Percentiles rank a stretch among this genome's conserved stretches.
Evolutionary conservation across 2,113 vertebrate genomes (phyloP).

Genomic region (Rhinolophus ferrumequinum): DNA sequence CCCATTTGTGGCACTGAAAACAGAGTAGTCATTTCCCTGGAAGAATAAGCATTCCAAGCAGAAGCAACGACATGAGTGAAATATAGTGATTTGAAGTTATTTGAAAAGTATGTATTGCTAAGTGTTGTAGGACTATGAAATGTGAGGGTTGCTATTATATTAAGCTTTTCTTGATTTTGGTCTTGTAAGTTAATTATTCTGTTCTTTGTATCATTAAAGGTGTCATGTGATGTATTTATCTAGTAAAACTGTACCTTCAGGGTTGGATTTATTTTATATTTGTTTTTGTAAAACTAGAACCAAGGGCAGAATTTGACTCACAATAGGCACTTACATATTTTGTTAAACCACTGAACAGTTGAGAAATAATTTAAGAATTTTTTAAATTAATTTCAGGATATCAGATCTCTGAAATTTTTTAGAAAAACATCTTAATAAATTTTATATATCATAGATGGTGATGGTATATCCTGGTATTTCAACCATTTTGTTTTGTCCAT

Average conservation of each 20-base stretch:
- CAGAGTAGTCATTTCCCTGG: slow-evolving; percentile 2
- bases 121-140: neutral
- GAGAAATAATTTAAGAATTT: neutral
- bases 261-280: neutral
- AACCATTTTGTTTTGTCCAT: neutral
- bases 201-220: neutral
- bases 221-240: neutral
- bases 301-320: neutral
- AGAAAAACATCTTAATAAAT: neutral
- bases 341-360: neutral
- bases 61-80: neutral
- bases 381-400: neutral
- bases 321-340: neutral
- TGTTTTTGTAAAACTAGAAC: neutral
- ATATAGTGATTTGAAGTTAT: neutral
- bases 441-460: neutral
- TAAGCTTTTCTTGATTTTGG: neutral
- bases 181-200: neutral
- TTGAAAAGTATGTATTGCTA: neutral
- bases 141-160: neutral
- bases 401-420: neutral
- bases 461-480: neutral
- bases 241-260: neutral
- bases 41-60: neutral
- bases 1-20: neutral